Evolutionary conservation across 2,797 vertebrate species (phyloP).

Genomic region (Chromobotia macracanthus): DNA sequence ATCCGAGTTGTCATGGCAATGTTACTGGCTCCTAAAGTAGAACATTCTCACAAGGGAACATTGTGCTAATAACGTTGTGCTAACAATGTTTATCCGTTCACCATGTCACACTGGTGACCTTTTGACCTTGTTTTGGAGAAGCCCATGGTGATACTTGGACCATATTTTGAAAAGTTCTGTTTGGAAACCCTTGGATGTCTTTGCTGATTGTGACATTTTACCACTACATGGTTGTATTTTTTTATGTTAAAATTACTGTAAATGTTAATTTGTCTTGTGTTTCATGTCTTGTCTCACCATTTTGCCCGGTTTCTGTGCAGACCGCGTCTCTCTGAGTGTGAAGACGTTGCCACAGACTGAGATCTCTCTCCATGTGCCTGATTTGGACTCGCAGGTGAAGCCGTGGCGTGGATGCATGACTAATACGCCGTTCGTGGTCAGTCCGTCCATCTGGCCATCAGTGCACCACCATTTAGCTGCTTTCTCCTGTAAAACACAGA

Average conservation of each 20-base stretch:
- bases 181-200: background rate
- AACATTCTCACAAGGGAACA: slow-evolving; percentile 8
- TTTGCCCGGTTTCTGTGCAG: slow-evolving; percentile 89
- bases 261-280: background rate
- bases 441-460: slow-evolving; percentile 93
- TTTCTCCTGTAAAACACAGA: slow-evolving; percentile 81
- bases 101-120: slow-evolving; percentile 4
- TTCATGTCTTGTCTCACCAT: slow-evolving; percentile 79
- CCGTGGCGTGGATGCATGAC: slow-evolving; percentile 92
- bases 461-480: slow-evolving; percentile 92
- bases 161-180: background rate
- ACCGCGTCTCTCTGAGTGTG: slow-evolving; percentile 89
- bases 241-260: background rate
- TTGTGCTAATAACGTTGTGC: too few species aligned
- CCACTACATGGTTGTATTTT: background rate
- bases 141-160: background rate
- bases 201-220: background rate
- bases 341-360: slow-evolving; percentile 94
- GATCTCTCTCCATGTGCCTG: slow-evolving; percentile 93
- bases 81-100: background rate
- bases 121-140: background rate
- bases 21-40: background rate
- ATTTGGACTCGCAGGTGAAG: slow-evolving; percentile 89
- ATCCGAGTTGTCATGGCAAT: slow-evolving; percentile 16
- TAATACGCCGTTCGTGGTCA: slow-evolving; percentile 94